phyloP scores from a whole-genome alignment of 2,797 vertebrate species.

The Spinus pinus region DNA sequence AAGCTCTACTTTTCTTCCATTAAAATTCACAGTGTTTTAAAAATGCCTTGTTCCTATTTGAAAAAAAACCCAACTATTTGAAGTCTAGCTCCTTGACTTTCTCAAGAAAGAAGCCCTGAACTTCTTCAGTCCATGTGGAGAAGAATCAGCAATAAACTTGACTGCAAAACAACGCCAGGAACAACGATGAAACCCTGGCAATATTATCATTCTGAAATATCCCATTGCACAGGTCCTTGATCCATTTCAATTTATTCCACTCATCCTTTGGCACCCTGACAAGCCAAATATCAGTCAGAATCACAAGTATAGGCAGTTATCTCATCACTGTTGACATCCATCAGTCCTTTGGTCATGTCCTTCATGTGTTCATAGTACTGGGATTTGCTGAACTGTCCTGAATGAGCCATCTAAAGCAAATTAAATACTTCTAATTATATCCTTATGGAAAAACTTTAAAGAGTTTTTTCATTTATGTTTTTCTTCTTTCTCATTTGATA shows the following conservation, averaged over 20 bases:
- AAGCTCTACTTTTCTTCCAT: not conserved
- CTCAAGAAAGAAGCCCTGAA: not conserved
- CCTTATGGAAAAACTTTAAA: not conserved
- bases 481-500: not conserved
- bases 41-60: not conserved
- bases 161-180: not conserved
- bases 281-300: not conserved
- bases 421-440: constrained; percentile 10
- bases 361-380: not conserved
- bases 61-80: not conserved
- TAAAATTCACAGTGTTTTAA: not conserved
- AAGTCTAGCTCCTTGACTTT: not conserved
- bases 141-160: not conserved
- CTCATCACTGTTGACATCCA: not conserved
- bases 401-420: constrained; percentile 16
- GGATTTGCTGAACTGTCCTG: not conserved
- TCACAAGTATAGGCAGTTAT: not conserved
- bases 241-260: constrained; percentile 3
- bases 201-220: not conserved
- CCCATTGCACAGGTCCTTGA: not conserved
- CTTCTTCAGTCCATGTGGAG: not conserved
- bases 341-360: not conserved
- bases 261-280: not conserved
- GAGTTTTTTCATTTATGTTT: not conserved
- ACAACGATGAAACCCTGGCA: not conserved